phyloP scores from a whole-genome alignment of 2,797 vertebrate genomes.

The Falco berigora region DNA sequence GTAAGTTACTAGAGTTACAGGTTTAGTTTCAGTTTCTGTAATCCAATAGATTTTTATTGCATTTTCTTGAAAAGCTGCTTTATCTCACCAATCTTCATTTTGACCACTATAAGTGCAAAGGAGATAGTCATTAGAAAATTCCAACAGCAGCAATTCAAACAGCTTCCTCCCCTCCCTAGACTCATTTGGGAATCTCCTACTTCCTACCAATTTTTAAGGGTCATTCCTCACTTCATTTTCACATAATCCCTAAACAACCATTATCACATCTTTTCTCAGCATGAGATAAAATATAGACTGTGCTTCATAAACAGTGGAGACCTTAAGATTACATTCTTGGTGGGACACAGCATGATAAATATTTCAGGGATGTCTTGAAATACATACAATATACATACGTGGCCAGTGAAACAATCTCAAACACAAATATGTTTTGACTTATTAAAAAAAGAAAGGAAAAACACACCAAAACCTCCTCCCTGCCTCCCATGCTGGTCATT shows the following conservation, averaged over 20 bases:
- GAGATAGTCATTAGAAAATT: background rate
- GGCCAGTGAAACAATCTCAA: background rate
- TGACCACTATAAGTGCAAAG: background rate
- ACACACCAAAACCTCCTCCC: background rate
- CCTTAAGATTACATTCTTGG: slow-evolving; percentile 53
- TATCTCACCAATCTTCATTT: background rate
- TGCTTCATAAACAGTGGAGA: slow-evolving; percentile 53
- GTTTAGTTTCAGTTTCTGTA: background rate
- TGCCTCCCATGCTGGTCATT: background rate
- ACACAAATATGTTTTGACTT: background rate
- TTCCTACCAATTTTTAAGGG: slow-evolving; percentile 46
- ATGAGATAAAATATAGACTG: slow-evolving; percentile 55
- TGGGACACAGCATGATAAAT: slow-evolving; percentile 13
- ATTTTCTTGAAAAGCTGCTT: background rate
- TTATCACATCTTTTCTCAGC: slow-evolving; percentile 60
- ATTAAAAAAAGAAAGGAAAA: background rate
- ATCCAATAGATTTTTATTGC: background rate
- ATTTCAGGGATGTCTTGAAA: slow-evolving; percentile 7
- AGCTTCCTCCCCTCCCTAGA: background rate
- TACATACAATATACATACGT: background rate
- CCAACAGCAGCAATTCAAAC: background rate
- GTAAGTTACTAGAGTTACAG: background rate
- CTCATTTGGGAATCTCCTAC: slow-evolving; percentile 26
- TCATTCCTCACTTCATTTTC: slow-evolving; percentile 62
- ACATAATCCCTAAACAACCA: slow-evolving; percentile 54